Evolutionary conservation across 2,113 vertebrate genomes (phyloP), one percentile per base, ranked within the genome.

Genomic region (Amia ocellicauda): DNA sequence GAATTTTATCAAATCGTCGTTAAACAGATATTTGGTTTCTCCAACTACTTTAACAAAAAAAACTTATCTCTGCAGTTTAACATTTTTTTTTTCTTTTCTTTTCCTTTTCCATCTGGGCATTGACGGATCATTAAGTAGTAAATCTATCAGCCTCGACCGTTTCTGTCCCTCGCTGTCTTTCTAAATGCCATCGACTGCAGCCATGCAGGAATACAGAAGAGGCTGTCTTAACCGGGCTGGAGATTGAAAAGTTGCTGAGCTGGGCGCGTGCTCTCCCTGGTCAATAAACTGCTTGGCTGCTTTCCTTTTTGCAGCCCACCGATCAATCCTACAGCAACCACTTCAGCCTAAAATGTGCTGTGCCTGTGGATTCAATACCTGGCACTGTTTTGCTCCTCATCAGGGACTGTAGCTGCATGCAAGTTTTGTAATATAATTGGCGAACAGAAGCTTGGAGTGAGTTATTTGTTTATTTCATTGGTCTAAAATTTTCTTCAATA

Each of bases 191-290:
- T 16, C 27, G 19, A 36, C 23, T 43, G 31, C 31, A 36, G 31
- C 31, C 31, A 11, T 36, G 31, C 31, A 36, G n/a, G n/a, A n/a
- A n/a, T n/a, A n/a, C n/a, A n/a, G 61, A 23, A 27, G 22, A 52
- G 53, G 42, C 13, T 8, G 17, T 40, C 41, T 27, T 7, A 31
- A n/a, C 50, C 52, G 29, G 50, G 40, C 23, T 11, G 14, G 17
- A 13, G 49, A 27, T 40, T 8, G 51, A 50, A 64, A 75, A 58
- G 50, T 45, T 72, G 68, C 65, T 64, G 65, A 72, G 70, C 36
- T 62, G 24, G 62, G 52, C 28, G 31, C 56, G 36, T 43, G 55
- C 40, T 61, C 40, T 23, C 22, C 62, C 53, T 4, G 13, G 13
- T 70, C 66, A 62, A 57, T 62, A 70, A 67, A 51, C 28, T 27